phyloP scores from a whole-genome alignment of 2,888 invertebrate genomes.

The Tachina grossa region DNA sequence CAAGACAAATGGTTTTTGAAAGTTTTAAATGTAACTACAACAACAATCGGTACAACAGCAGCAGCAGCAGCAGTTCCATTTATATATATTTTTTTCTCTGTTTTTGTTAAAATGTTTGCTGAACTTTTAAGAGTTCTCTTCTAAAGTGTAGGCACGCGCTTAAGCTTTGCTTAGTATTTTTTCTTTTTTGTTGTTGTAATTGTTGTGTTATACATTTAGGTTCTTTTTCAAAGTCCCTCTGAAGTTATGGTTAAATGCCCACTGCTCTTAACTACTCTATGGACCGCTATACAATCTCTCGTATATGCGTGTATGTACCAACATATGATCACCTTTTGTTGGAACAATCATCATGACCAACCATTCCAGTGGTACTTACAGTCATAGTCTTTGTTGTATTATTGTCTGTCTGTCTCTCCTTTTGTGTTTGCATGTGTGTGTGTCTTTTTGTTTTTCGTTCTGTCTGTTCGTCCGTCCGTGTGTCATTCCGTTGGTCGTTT shows the following conservation, averaged over 20 bases:
- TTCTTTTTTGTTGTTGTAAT: constrained; percentile 1
- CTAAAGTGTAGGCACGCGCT: constrained; percentile 71
- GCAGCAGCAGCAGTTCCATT: constrained; percentile 14
- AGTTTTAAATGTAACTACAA: constrained; percentile 51
- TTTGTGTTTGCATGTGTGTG: constrained; percentile 8
- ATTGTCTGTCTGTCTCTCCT: constrained; percentile 6
- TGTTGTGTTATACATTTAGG: constrained; percentile 29
- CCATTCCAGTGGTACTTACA: constrained; percentile 54
- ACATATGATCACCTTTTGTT: constrained; percentile 46
- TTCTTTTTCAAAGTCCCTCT: constrained; percentile 15
- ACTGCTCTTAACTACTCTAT: constrained; percentile 24
- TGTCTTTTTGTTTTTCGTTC: constrained; percentile 2
- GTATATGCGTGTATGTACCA: neutral
- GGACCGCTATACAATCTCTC: neutral
- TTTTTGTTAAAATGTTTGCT: constrained; percentile 57
- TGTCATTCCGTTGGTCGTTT: constrained; percentile 28
- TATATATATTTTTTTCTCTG: neutral
- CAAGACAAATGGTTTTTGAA: constrained; percentile 70
- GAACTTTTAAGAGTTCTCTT: constrained; percentile 62
- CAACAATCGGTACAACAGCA: constrained; percentile 7
- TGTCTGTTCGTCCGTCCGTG: neutral
- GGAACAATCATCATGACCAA: constrained; percentile 60
- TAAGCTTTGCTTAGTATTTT: constrained; percentile 60
- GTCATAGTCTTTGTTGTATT: constrained; percentile 23
- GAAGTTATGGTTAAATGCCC: constrained; percentile 45